Conservation (phyloP, 2,113 vertebrate species). For the Litocranius walleri region DNA sequence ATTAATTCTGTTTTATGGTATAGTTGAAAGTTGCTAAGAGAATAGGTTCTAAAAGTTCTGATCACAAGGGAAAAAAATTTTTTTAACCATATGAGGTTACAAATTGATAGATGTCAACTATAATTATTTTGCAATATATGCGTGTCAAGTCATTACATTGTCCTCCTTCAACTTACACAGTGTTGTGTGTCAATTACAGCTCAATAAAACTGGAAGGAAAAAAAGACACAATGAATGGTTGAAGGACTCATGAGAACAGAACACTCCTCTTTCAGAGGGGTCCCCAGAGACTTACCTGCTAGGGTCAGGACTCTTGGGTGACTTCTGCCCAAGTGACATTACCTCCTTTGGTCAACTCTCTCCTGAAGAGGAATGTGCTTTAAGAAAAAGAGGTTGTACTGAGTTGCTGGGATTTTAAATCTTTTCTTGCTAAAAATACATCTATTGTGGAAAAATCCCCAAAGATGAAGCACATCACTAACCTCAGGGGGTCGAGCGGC, state of each 20-base stretch:
- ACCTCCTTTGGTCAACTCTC: not conserved
- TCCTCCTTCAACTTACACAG: not conserved
- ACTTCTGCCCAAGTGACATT: not conserved
- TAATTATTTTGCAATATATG: not conserved
- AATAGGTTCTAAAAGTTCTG: not conserved
- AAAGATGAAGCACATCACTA: not conserved
- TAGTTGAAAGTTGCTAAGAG: not conserved
- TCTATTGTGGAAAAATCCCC: constrained; percentile 59
- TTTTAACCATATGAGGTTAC: not conserved
- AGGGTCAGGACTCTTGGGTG: too few relatives aligned
- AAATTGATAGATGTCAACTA: not conserved
- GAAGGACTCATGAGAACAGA: not conserved
- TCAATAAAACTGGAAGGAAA: not conserved
- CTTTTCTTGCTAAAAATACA: constrained; percentile 63
- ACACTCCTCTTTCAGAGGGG: not conserved
- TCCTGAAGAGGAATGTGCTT: constrained; percentile 12
- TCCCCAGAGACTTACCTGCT: not conserved
- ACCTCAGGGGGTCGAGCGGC: not conserved
- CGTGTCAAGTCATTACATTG: not conserved
- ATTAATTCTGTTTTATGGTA: not conserved
- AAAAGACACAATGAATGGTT: not conserved
- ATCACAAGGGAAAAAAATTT: not conserved
- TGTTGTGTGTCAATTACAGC: not conserved
- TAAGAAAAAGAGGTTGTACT: constrained; percentile 9
- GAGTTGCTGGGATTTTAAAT: constrained; percentile 35